Percentiles rank a stretch among this genome's conserved stretches.
phyloP scores from a whole-genome alignment of 2,888 invertebrate genomes.

The Drosophila austrosaltans region DNA sequence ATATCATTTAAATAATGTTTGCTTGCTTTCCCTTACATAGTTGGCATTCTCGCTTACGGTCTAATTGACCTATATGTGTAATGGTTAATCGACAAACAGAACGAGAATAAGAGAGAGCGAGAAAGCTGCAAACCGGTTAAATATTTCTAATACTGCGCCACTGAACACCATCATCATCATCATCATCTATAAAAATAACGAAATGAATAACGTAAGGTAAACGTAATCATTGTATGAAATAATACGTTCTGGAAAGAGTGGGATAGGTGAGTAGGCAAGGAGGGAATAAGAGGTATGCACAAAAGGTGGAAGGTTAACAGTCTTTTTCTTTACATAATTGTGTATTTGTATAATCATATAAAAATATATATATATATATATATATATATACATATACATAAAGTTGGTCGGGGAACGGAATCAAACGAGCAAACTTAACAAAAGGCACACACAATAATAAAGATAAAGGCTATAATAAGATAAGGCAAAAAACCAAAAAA shows the following conservation, averaged over 20 bases:
- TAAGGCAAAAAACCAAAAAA: neutral
- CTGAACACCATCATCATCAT: conserved; percentile 10
- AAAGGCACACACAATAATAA: conserved; percentile 11
- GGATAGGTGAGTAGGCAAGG: neutral
- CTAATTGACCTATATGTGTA: conserved; percentile 30
- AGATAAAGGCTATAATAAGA: conserved; percentile 20
- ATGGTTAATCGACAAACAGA: neutral
- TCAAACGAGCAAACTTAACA: conserved; percentile 35
- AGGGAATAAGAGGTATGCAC: neutral
- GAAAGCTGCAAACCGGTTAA: conserved; percentile 34
- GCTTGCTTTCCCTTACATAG: conserved; percentile 25
- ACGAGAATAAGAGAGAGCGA: neutral
- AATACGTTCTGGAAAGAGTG: neutral
- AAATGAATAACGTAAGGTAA: conserved; percentile 20
- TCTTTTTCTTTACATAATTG: conserved; percentile 1
- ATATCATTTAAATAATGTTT: neutral
- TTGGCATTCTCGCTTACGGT: conserved; percentile 4
- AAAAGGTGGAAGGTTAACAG: conserved; percentile 4
- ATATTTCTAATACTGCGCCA: conserved; percentile 31
- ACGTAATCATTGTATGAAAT: conserved; percentile 4
- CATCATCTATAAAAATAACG: conserved; percentile 31
- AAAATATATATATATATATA: conserved; percentile 14
- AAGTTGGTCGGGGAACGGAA: neutral
- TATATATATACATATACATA: neutral
- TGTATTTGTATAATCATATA: conserved; percentile 19